Percentiles rank a stretch among this genome's conserved stretches.
These are phyloP conservation scores for Ara ararauna DNA, from an alignment of 2,797 vertebrate species.

Conservation along the genomic window DNA sequence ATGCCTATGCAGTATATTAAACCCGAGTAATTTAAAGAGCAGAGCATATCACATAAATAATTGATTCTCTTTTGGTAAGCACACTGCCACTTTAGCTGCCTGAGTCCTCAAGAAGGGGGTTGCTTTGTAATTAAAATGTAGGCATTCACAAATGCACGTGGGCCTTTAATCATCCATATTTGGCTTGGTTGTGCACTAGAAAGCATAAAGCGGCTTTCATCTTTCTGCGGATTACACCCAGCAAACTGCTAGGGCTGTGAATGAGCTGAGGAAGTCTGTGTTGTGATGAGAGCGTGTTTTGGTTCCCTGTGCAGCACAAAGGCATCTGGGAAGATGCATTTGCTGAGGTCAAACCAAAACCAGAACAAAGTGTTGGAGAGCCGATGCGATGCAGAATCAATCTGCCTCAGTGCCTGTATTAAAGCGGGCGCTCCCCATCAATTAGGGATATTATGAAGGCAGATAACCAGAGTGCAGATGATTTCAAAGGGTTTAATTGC, in stretches of 20 bases:
- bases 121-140: slow-evolving; percentile 58
- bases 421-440: not conserved
- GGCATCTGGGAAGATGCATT: not conserved
- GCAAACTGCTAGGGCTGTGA: not conserved
- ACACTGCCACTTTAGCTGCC: not conserved
- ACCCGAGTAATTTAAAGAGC: slow-evolving; percentile 53
- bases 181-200: not conserved
- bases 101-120: slow-evolving; percentile 18
- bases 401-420: not conserved
- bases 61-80: slow-evolving; percentile 36
- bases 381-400: accelerated
- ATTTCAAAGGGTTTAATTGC: not conserved
- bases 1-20: slow-evolving; percentile 59
- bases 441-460: not conserved
- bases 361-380: not conserved
- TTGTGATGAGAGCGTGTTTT: accelerated
- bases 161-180: slow-evolving; percentile 52
- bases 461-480: not conserved
- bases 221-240: not conserved
- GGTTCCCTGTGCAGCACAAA: not conserved
- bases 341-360: not conserved
- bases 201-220: not conserved
- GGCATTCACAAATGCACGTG: slow-evolving; percentile 16
- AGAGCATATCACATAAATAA: slow-evolving; percentile 55
- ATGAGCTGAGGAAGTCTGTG: not conserved